Evolutionary conservation across 2,888 invertebrate species (phyloP).

Genomic region (Sphaerophoria rueppellii): DNA sequence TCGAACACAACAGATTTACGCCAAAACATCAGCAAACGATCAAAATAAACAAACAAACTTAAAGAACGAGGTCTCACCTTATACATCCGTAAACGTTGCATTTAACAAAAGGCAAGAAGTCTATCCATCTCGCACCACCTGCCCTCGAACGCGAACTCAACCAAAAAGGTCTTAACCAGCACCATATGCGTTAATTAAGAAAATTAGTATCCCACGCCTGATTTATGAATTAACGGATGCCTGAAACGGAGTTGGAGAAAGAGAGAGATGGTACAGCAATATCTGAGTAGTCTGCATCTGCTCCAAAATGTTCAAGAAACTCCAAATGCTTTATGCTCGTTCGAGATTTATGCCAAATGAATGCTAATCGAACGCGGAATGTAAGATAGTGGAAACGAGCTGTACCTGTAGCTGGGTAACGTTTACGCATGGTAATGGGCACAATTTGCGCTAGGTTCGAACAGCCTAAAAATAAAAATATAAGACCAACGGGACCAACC

Average conservation of each 20-base stretch:
- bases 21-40: slow-evolving; percentile 63
- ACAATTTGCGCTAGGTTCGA: slow-evolving; percentile 56
- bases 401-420: slow-evolving; percentile 50
- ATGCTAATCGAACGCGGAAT: slow-evolving; percentile 73
- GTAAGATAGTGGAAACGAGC: slow-evolving; percentile 4
- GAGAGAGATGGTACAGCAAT: slow-evolving; percentile 63
- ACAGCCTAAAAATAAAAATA: slow-evolving; percentile 3
- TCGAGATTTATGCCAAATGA: slow-evolving; percentile 72
- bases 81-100: slow-evolving; percentile 49
- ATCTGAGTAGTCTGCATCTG: slow-evolving; percentile 40
- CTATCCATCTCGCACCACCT: slow-evolving; percentile 28
- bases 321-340: slow-evolving; percentile 67
- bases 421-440: slow-evolving; percentile 72
- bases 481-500: slow-evolving; percentile 38
- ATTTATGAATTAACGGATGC: slow-evolving; percentile 77
- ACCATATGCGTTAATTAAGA: slow-evolving; percentile 78
- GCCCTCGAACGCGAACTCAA: slow-evolving; percentile 19
- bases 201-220: slow-evolving; percentile 79
- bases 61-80: slow-evolving; percentile 63
- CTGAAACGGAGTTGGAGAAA: slow-evolving; percentile 16
- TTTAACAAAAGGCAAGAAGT: not conserved
- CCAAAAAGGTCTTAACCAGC: slow-evolving; percentile 16
- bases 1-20: slow-evolving; percentile 52
- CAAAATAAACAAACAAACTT: slow-evolving; percentile 64
- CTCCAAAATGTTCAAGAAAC: slow-evolving; percentile 3